Conservation (phyloP, 2,113 vertebrate genomes). For the Nothoprocta perdicaria region DNA sequence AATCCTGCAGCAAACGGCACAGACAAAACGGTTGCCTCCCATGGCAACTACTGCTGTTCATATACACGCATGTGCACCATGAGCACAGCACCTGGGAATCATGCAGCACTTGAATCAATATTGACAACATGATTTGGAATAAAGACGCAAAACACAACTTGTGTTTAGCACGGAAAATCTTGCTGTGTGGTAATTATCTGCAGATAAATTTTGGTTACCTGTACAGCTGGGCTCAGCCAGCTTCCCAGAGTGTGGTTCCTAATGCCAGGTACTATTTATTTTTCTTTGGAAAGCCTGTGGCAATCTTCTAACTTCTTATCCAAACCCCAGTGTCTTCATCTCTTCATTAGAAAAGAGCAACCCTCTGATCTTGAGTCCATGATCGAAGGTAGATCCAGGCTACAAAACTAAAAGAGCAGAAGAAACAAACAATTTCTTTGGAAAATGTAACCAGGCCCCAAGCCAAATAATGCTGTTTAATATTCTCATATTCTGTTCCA, state of each 20-base stretch:
- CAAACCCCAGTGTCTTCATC: neutral
- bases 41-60: neutral
- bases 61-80: accelerated
- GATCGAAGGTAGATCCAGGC: neutral
- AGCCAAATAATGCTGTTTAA: neutral
- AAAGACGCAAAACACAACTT: neutral
- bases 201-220: neutral
- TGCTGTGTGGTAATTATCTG: neutral
- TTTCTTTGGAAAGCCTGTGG: neutral
- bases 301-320: neutral
- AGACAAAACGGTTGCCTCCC: neutral
- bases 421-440: neutral
- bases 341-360: neutral
- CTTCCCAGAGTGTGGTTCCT: neutral
- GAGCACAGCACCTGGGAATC: neutral
- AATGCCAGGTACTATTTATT: neutral
- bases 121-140: accelerated
- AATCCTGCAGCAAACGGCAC: neutral
- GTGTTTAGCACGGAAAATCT: neutral
- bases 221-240: neutral
- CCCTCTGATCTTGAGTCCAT: neutral
- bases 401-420: neutral
- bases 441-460: neutral
- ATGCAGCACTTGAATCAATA: accelerated
- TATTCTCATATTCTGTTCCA: neutral